Evolutionary conservation across 2,797 vertebrate species (phyloP), one percentile per base, ranked within the genome.

Genomic region (Manis crassicaudata): DNA sequence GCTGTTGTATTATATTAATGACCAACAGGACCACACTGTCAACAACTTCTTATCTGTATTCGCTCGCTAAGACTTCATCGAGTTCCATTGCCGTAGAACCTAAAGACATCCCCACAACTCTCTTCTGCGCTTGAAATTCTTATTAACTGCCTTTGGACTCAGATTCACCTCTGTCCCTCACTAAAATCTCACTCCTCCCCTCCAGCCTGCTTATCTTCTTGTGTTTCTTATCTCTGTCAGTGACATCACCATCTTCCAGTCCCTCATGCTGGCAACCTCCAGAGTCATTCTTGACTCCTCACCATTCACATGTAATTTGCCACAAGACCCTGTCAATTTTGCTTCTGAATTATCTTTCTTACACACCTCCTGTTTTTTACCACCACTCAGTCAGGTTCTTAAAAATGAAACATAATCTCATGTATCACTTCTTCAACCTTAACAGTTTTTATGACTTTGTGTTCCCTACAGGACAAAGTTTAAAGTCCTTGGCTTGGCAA

Each of bases 361-460:
- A 25, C n/a, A 50, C 40, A 56, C 83, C 35, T 84, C 58, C 25
- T 81, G 2, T 73, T 94, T 92, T 79, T 54, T 17, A 40, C 83
- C 29, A 3, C 40, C 63, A 43, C 17, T 50, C 77, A 52, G 1
- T 79, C 67, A 88, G n/a, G 46, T 93, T 92, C 43, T 86, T 85
- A 72, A 70, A 93, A 88, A 67, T 8, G 20, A 68, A 46, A 54
- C 46, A 56, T 82, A 82, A 85, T 37, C 18, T 50, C 6, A 52
- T 62, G 27, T 92, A 54, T 90, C 21, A 67, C 7, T 88, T 92
- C 72, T 62, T 94, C 52, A 92, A n/a, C 14, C 40, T 35, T 92
- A 84, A 43, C 46, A 77, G 32, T 77, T 82, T 96, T 94, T 94
- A 91, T 94, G 50, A 81, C 84, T 93, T 91, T 85, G 2, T 83